phyloP scores from a whole-genome alignment of 2,888 invertebrate genomes.

The Slavum lentiscoides region DNA sequence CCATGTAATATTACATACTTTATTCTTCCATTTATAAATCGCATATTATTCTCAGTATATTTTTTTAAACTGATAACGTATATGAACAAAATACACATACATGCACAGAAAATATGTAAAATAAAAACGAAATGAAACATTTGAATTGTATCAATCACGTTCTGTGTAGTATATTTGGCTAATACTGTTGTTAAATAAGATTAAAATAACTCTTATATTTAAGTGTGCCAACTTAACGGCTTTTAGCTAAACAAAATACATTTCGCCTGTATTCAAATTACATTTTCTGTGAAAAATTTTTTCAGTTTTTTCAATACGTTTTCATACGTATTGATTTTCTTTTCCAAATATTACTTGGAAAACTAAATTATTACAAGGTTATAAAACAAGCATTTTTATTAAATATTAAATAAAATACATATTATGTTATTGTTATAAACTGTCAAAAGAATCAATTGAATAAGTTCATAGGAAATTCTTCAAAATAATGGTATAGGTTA shows the following conservation, averaged over 20 bases:
- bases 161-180: slow-evolving; percentile 30
- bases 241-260: not conserved
- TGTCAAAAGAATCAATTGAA: no score
- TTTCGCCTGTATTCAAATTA: slow-evolving; percentile 4
- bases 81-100: not conserved
- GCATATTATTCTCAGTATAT: slow-evolving; percentile 14
- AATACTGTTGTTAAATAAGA: slow-evolving; percentile 18
- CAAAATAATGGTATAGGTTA: no score
- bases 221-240: slow-evolving; percentile 25
- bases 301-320: no score
- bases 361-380: no score
- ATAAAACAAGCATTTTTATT: no score
- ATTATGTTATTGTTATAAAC: no score
- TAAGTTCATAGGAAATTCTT: no score
- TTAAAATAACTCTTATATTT: slow-evolving; percentile 41
- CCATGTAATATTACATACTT: slow-evolving; percentile 29
- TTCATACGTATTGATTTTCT: not conserved
- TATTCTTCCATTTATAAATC: slow-evolving; percentile 25
- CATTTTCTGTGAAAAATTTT: not conserved
- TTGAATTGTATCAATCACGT: slow-evolving; percentile 1
- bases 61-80: slow-evolving; percentile 11
- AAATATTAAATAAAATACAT: no score
- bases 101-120: not conserved
- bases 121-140: slow-evolving; percentile 31
- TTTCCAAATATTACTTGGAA: not conserved